These are phyloP conservation scores for Castor canadensis DNA, from an alignment of 2,113 vertebrate species.

Conservation along the genomic window DNA sequence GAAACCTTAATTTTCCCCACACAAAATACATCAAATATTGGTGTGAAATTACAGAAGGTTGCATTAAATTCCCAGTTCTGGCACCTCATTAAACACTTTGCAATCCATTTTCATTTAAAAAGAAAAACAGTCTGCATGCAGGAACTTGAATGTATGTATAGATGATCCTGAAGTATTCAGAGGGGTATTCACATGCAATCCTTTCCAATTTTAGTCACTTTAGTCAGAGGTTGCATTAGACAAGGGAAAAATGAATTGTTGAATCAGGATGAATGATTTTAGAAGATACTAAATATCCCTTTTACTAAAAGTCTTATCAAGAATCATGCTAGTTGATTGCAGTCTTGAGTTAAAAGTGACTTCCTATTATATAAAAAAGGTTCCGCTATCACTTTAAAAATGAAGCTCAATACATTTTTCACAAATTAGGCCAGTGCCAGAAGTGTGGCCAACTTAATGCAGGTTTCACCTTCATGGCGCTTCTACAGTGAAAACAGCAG, in stretches of 20 bases:
- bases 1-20: conserved; percentile 63
- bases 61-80: conserved; percentile 37
- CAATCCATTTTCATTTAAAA: conserved; percentile 22
- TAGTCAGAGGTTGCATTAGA: background rate
- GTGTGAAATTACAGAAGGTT: conserved; percentile 66
- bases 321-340: conserved; percentile 9
- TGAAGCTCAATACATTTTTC: conserved; percentile 33
- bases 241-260: conserved; percentile 20
- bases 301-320: background rate
- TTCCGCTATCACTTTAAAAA: conserved; percentile 32
- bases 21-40: conserved; percentile 33
- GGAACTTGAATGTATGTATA: background rate
- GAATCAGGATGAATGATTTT: conserved; percentile 16
- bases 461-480: background rate
- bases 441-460: background rate
- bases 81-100: conserved; percentile 67
- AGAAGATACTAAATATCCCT: conserved; percentile 9
- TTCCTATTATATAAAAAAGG: background rate
- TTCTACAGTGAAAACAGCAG: background rate
- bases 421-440: background rate
- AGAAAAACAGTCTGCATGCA: background rate
- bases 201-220: background rate
- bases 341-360: conserved; percentile 22
- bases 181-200: background rate
- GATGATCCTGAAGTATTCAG: conserved; percentile 9